These are phyloP conservation scores for Cryptotermes secundus DNA, from an alignment of 1,140 invertebrate species.

Conservation along the genomic window DNA sequence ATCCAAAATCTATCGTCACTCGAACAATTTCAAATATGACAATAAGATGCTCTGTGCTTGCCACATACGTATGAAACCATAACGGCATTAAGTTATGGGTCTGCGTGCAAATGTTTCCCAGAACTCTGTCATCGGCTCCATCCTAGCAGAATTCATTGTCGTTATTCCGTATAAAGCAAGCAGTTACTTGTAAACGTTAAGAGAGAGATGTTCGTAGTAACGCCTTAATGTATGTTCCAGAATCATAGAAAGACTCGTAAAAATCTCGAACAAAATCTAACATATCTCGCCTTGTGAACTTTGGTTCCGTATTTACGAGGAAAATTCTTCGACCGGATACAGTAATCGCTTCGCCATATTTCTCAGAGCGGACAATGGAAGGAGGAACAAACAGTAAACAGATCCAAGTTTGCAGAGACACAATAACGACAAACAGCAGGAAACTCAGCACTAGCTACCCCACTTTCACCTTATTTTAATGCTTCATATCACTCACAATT, in stretches of 20 bases:
- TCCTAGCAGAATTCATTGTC: neutral
- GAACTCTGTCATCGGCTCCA: neutral
- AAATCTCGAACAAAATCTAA: neutral
- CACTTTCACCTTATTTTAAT: constrained; percentile 1
- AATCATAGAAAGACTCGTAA: neutral
- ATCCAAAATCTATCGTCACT: too few species aligned
- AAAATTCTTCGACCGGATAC: neutral
- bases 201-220: neutral
- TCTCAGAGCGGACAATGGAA: neutral
- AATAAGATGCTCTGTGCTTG: too few species aligned
- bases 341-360: neutral
- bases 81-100: too few species aligned
- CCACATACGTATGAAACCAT: too few species aligned
- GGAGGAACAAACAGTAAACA: neutral
- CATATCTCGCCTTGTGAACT: neutral
- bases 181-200: neutral
- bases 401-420: neutral
- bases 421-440: neutral
- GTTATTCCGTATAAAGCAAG: neutral
- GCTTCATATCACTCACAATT: neutral
- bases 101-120: too few species aligned
- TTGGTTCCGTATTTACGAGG: neutral
- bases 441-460: neutral
- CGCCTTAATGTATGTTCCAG: neutral
- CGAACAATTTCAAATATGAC: too few species aligned